phyloP scores from a whole-genome alignment of 2,113 vertebrate genomes.

The Atractosteus spatula region DNA sequence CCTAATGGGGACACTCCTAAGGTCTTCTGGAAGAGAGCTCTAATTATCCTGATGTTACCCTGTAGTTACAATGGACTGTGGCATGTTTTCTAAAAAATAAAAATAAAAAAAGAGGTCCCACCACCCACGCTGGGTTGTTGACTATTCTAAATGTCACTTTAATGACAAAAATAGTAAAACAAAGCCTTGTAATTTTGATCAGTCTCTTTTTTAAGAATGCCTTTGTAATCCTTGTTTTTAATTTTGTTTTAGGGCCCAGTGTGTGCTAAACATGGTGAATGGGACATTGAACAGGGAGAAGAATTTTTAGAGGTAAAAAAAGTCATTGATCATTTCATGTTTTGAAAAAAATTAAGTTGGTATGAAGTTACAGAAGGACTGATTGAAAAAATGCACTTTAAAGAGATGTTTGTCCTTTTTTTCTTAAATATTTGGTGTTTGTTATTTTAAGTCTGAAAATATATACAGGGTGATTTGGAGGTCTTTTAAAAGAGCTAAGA shows the following conservation, averaged over 20 bases:
- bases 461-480: too few species aligned
- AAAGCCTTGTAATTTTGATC: slow-evolving; percentile 73
- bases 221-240: slow-evolving; percentile 60
- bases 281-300: slow-evolving; percentile 29
- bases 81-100: slow-evolving; percentile 52
- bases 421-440: too few species aligned
- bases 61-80: slow-evolving; percentile 57
- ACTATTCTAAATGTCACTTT: slow-evolving; percentile 60
- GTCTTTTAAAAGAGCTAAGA: too few species aligned
- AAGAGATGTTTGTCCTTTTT: too few species aligned
- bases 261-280: slow-evolving; percentile 35
- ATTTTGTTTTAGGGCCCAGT: slow-evolving; percentile 43
- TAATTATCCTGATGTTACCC: slow-evolving; percentile 59
- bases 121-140: slow-evolving; percentile 52
- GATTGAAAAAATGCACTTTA: too few species aligned
- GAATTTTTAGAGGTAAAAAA: slow-evolving; percentile 41
- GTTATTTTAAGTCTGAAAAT: too few species aligned
- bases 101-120: slow-evolving; percentile 36
- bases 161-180: slow-evolving; percentile 58
- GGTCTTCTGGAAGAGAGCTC: slow-evolving; percentile 25
- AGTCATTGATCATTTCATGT: too few species aligned
- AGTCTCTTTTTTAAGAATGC: slow-evolving; percentile 45
- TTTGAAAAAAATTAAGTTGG: slow-evolving; percentile 4
- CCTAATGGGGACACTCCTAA: slow-evolving; percentile 36
- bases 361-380: too few species aligned